Conservation (phyloP, 2,113 vertebrate species). For the Tragelaphus imberbis region DNA sequence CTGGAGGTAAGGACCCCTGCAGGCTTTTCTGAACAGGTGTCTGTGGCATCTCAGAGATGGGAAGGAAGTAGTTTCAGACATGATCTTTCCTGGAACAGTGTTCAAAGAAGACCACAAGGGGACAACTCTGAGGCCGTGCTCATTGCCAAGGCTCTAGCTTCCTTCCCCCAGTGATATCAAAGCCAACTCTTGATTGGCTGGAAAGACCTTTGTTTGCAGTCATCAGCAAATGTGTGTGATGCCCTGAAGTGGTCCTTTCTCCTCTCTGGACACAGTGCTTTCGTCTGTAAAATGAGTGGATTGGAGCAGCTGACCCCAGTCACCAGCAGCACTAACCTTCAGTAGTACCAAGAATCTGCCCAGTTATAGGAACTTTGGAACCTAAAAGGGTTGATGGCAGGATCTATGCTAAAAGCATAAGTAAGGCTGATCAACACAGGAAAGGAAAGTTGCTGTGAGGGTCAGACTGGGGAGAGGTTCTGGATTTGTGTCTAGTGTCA, state of each 20-base stretch:
- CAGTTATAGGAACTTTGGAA: background rate
- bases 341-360: background rate
- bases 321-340: background rate
- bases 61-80: background rate
- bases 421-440: background rate
- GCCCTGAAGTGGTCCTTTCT: background rate
- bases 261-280: background rate
- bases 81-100: background rate
- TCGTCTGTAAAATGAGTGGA: background rate
- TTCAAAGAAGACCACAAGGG: background rate
- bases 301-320: background rate
- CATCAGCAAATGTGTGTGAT: background rate
- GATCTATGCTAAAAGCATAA: background rate
- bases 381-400: background rate
- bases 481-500: background rate
- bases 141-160: background rate
- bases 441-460: background rate
- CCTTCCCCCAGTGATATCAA: background rate
- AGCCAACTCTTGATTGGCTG: background rate
- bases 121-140: background rate
- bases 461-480: background rate
- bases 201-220: background rate
- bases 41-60: background rate
- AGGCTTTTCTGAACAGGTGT: background rate
- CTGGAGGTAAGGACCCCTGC: slow-evolving; percentile 85